Conservation (phyloP, 2,797 vertebrate genomes). For the Falco concolor region DNA sequence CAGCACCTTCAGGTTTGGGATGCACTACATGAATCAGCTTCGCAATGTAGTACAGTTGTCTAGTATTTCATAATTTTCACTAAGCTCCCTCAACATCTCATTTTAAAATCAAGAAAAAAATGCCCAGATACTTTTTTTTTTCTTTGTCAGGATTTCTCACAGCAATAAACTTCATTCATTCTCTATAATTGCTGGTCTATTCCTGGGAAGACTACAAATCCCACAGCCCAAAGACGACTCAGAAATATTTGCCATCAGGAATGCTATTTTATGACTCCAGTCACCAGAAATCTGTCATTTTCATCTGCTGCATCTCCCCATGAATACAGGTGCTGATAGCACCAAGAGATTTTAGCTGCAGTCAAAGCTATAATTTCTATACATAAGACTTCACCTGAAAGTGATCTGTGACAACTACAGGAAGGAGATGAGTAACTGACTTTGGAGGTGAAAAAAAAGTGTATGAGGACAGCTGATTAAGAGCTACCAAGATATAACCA, state of each 20-base stretch:
- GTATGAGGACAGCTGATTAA: not conserved
- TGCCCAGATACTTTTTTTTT: not conserved
- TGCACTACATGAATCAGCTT: not conserved
- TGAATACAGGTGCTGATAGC: not conserved
- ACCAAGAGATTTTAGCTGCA: slow-evolving; percentile 9
- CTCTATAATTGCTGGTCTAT: not conserved
- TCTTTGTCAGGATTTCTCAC: not conserved
- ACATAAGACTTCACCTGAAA: slow-evolving; percentile 26
- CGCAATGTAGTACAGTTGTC: not conserved
- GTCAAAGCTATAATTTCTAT: slow-evolving; percentile 22
- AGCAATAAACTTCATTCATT: not conserved
- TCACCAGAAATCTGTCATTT: not conserved
- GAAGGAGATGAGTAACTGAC: not conserved
- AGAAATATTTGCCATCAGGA: not conserved
- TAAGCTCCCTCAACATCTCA: not conserved
- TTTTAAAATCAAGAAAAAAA: not conserved
- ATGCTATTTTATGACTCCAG: not conserved
- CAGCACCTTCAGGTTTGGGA: not conserved
- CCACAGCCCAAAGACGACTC: not conserved
- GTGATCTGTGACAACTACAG: not conserved
- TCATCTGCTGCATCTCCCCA: not conserved
- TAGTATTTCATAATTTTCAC: not conserved
- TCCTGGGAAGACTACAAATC: not conserved
- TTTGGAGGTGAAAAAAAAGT: not conserved
- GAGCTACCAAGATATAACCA: not conserved